These are phyloP conservation scores for Leptopilina myrica DNA, from an alignment of 2,888 invertebrate genomes.

Conservation along the genomic window DNA sequence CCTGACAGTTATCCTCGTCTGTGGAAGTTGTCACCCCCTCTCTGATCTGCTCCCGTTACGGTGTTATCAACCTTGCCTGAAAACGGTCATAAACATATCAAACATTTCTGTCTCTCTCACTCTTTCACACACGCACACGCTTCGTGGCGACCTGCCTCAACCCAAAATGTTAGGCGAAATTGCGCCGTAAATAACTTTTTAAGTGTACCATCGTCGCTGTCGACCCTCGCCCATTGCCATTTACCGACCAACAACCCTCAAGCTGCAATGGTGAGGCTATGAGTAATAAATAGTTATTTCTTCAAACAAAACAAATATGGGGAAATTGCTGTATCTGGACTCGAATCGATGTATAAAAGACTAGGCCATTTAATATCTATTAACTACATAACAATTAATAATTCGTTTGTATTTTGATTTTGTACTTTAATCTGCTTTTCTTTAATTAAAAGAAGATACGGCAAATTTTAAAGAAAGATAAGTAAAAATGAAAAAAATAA, in stretches of 20 bases:
- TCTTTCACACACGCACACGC: conserved; percentile 43
- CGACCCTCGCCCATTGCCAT: conserved; percentile 57
- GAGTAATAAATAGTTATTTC: conserved; percentile 14
- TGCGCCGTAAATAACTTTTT: conserved; percentile 74
- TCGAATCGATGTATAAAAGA: too few species aligned
- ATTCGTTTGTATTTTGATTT: not conserved
- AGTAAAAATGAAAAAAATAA: conserved; percentile 47
- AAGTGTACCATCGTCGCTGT: conserved; percentile 66
- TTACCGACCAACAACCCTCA: conserved; percentile 34
- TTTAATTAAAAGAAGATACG: conserved; percentile 48
- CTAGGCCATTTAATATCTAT: too few species aligned
- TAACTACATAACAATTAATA: not conserved
- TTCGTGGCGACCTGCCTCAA: conserved; percentile 71
- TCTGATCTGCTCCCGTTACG: conserved; percentile 48
- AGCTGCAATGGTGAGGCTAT: conserved; percentile 22
- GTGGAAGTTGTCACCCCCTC: conserved; percentile 49
- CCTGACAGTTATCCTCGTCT: conserved; percentile 42
- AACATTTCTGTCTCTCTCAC: conserved; percentile 43
- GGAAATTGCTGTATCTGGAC: too few species aligned
- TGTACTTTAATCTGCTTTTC: conserved; percentile 22
- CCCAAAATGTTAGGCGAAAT: conserved; percentile 71
- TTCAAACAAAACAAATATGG: not conserved
- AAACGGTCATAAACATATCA: conserved; percentile 73
- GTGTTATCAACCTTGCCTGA: conserved; percentile 62
- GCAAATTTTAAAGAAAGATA: conserved; percentile 38